These are phyloP conservation scores for Drosophila nikananu DNA, from an alignment of 1,140 invertebrate genomes.

Conservation along the genomic window DNA sequence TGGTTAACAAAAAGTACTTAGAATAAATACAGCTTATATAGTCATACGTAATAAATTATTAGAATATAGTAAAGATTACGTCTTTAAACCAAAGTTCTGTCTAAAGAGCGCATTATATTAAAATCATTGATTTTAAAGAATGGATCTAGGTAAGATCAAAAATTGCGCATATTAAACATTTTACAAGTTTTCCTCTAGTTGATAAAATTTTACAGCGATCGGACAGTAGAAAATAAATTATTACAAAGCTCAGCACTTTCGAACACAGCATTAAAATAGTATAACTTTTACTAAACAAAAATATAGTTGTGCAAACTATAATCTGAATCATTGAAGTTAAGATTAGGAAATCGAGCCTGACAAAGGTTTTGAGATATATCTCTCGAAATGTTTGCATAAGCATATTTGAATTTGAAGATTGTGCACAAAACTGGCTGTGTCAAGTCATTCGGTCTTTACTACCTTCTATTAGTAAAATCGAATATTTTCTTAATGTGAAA, in stretches of 20 bases:
- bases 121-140: neutral
- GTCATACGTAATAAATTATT: too few relatives aligned
- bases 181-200: neutral
- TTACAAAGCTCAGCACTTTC: too few relatives aligned
- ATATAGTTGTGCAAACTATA: neutral
- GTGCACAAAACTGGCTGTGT: neutral
- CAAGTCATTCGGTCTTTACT: neutral
- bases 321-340: neutral
- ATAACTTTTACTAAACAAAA: neutral
- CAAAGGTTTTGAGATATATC: neutral
- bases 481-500: neutral
- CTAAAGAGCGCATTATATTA: neutral
- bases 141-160: too few relatives aligned
- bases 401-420: neutral
- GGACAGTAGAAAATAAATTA: neutral
- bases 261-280: neutral
- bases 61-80: neutral
- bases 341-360: neutral
- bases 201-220: neutral
- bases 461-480: neutral
- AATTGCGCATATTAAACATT: too few relatives aligned
- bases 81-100: neutral
- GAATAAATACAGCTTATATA: neutral
- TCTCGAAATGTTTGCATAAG: neutral
- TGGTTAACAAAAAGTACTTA: neutral